Evolutionary conservation across 2,113 vertebrate species (phyloP), one percentile per base, ranked within the genome.

Genomic region (Cercocebus atys): DNA sequence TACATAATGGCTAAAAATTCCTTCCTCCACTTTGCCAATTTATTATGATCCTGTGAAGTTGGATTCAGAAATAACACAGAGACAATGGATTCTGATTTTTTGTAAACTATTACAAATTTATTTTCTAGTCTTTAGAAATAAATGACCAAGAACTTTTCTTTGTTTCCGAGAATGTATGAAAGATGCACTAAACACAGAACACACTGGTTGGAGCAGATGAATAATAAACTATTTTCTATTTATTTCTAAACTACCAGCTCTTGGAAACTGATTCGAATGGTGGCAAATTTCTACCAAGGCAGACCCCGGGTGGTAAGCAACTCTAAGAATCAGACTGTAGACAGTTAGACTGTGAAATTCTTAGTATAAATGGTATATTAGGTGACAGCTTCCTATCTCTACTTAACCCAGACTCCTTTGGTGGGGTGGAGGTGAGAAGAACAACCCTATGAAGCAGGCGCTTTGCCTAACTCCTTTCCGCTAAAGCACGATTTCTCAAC

Each of bases 31-130:
- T 68, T 68, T 75, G 64, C 81, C 50, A 96, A n/a, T 96, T 96
- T 93, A 79, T 97, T 92, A 90, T 92, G 55, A 90, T 81, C 30
- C 72, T 85, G 27, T 92, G 25, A 90, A 95, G 94, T 13, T 93
- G 45, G 32, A 90, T 94, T 94, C 75, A 90, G 59, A 96, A 97
- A 90, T 82, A 90, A 85, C 25, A 93, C 35, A 92, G 5, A 82
- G 10, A 88, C 45, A 85, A 22, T 91, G 18, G 55, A 72, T 85
- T 70, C 80, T 85, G 66, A 61, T 75, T 97, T 85, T 93, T 89
- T 90, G 40, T 81, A 92, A 80, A 95, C 40, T n/a, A 79, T 95
- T 30, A 90, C 40, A 84, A 78, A n/a, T 90, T 83, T 89, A 57
- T 86, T 80, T 93, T 94, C 64, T 38, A 95, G 23, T 70, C 32